phyloP scores from a whole-genome alignment of 1,140 invertebrate genomes.

The Drosophila aff. region DNA sequence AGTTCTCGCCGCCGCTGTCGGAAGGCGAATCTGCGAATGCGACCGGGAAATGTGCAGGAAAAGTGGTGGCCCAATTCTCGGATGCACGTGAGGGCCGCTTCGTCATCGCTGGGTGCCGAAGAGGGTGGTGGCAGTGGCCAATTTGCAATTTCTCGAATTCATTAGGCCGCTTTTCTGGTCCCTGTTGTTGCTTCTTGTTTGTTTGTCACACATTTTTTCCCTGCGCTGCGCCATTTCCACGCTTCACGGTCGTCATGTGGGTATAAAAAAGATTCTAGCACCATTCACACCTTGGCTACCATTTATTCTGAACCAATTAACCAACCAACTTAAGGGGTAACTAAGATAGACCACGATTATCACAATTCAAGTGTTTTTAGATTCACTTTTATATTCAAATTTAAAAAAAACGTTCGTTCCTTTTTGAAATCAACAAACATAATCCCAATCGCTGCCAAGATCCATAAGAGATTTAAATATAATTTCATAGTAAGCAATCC shows the following conservation, averaged over 20 bases:
- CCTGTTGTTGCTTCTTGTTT: neutral
- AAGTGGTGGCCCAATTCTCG: slow-evolving; percentile 2
- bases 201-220: slow-evolving; percentile 9
- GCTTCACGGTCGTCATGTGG: neutral
- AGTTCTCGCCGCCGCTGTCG: slow-evolving; percentile 52
- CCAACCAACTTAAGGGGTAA: neutral
- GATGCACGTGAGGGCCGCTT: slow-evolving; percentile 13
- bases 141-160: slow-evolving; percentile 46
- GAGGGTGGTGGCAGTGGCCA: slow-evolving; percentile 42
- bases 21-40: slow-evolving; percentile 25
- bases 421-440: neutral
- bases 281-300: neutral
- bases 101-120: slow-evolving; percentile 3
- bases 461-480: neutral
- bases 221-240: slow-evolving; percentile 13
- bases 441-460: too few relatives aligned
- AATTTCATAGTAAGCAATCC: too few relatives aligned
- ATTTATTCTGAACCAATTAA: neutral
- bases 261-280: neutral
- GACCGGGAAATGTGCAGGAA: slow-evolving; percentile 9
- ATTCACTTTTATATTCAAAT: neutral
- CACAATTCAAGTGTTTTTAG: neutral
- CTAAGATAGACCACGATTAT: neutral
- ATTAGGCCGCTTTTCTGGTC: slow-evolving; percentile 27
- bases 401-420: neutral